These are phyloP conservation scores for Myopa tessellatipennis DNA, from an alignment of 2,888 invertebrate species.

Conservation along the genomic window DNA sequence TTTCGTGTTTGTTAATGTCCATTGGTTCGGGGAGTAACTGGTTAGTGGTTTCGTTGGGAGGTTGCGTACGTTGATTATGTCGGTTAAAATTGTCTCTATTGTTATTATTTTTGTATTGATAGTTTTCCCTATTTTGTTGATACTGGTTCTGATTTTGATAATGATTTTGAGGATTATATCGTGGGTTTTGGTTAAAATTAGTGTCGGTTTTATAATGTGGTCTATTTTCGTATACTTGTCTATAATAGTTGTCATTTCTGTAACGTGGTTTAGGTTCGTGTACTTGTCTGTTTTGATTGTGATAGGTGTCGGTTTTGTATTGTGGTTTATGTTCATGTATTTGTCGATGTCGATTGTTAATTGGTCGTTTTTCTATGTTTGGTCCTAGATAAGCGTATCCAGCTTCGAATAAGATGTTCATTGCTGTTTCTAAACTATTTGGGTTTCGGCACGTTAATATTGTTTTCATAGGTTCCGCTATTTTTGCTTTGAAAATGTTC, in stretches of 20 bases:
- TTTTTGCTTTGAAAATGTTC: conserved; percentile 46
- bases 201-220: neutral
- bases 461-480: conserved; percentile 47
- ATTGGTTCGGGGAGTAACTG: neutral
- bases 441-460: conserved; percentile 44
- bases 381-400: conserved; percentile 9
- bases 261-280: too few relatives aligned
- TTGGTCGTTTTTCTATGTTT: neutral
- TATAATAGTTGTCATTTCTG: too few relatives aligned
- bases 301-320: too few relatives aligned
- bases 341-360: neutral
- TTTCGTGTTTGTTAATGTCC: neutral
- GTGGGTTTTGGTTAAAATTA: neutral
- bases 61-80: neutral
- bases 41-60: neutral
- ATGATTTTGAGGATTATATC: neutral
- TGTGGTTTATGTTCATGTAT: neutral
- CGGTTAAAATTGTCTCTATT: neutral
- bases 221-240: too few relatives aligned
- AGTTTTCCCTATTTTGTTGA: neutral
- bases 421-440: conserved; percentile 42
- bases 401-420: conserved; percentile 44
- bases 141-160: neutral
- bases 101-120: neutral
- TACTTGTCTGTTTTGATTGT: too few relatives aligned